Conservation (phyloP, 2,113 vertebrate species). For the Zosterops lateralis region DNA sequence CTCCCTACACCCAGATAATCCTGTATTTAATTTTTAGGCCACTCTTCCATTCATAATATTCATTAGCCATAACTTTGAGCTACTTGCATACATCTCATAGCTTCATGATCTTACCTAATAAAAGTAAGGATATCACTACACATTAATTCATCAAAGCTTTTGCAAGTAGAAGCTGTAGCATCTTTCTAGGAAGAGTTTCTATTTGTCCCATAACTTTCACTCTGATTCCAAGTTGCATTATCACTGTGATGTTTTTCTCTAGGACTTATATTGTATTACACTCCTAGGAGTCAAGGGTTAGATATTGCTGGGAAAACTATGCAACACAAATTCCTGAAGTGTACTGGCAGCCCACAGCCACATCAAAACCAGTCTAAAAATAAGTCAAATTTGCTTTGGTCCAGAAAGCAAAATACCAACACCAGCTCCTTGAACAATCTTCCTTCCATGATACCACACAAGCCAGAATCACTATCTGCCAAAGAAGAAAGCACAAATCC, state of each 20-base stretch:
- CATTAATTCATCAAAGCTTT: not conserved
- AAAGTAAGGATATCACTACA: not conserved
- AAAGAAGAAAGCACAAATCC: not conserved
- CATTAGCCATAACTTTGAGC: not conserved
- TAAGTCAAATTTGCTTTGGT: conserved; percentile 29
- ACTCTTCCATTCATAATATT: not conserved
- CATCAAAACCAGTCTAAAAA: conserved; percentile 45
- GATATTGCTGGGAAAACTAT: conserved; percentile 34
- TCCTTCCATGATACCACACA: not conserved
- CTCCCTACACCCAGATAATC: not conserved
- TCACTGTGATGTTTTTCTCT: conserved; percentile 28
- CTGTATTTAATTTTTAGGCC: not conserved
- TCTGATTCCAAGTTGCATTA: conserved; percentile 21
- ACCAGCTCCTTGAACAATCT: not conserved
- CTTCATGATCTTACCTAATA: not conserved
- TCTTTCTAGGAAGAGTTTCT: conserved; percentile 42
- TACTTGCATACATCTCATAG: not conserved
- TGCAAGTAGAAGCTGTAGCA: not conserved
- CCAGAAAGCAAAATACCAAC: not conserved
- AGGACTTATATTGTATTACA: conserved; percentile 22
- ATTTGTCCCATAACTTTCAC: conserved; percentile 16
- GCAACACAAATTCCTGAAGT: conserved; percentile 29
- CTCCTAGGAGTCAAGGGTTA: conserved; percentile 31
- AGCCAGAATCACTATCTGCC: not conserved
- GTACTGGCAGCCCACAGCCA: not conserved